A percentile compares a stretch with the other conserved stretches of the same genome.
These are phyloP conservation scores for Folsomia candida DNA, from an alignment of 2,888 invertebrate genomes.

Conservation along the genomic window DNA sequence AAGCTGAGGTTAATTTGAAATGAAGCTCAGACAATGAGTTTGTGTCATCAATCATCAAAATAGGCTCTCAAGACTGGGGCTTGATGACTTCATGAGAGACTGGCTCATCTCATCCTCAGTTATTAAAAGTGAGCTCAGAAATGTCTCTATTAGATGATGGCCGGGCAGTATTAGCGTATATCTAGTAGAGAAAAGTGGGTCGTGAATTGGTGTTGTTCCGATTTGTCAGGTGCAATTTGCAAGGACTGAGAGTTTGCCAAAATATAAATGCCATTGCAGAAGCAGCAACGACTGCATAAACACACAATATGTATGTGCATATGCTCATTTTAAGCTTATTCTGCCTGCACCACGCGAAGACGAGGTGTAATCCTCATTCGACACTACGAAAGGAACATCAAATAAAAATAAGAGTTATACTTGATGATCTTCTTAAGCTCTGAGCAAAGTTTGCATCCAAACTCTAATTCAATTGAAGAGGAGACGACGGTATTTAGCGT, in stretches of 20 bases:
- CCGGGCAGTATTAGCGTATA: not conserved
- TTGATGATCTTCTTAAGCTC: not conserved
- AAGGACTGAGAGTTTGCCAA: not conserved
- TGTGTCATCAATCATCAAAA: slow-evolving; percentile 14
- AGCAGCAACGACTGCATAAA: too few species aligned
- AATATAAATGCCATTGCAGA: not conserved
- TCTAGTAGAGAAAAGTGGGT: slow-evolving; percentile 8
- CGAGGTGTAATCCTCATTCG: not conserved
- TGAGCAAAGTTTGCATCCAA: not conserved
- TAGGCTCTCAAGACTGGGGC: not conserved
- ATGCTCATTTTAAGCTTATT: too few species aligned
- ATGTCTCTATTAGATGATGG: slow-evolving; percentile 9
- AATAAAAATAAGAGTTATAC: not conserved
- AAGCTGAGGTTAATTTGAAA: not conserved
- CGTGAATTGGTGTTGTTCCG: slow-evolving; percentile 19
- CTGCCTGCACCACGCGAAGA: too few species aligned
- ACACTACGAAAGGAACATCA: not conserved
- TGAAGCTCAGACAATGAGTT: not conserved
- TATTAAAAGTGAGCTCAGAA: not conserved
- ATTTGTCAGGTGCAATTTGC: slow-evolving; percentile 20
- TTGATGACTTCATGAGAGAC: not conserved
- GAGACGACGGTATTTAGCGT: not conserved
- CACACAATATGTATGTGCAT: too few species aligned
- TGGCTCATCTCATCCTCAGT: not conserved
- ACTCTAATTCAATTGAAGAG: not conserved